Evolutionary conservation across 2,888 invertebrate genomes (phyloP), one percentile per base, ranked within the genome.

Genomic region (Phytoseiulus persimilis): DNA sequence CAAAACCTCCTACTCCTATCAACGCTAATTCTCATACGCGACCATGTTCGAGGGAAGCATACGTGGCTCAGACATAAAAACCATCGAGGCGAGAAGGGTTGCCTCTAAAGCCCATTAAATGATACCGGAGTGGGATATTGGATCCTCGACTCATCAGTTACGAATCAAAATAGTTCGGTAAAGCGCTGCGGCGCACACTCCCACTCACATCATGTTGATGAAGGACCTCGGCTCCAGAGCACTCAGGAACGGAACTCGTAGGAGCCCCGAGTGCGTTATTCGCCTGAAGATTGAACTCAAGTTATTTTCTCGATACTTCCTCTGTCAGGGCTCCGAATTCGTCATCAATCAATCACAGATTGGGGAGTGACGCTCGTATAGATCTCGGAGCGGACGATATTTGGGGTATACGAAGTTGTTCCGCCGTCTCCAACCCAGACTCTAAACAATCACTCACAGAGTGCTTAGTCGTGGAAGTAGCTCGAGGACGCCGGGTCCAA

Each of bases 141-240:
- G 9, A 18, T 65, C 65, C 65, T 2, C 65, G 28, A 11, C 65
- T 18, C 11, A 6, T 23, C 28, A 23, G 28, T 18, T 65, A 14
- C 9, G 65, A 65, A 14, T 65, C 5, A 28, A 65, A 28, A 65
- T 6, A 65, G 28, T 65, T 65, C 18, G 11, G 18, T 23, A 65
- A 65, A 28, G 18, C 65, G 65, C 2, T 3, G 1, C 28, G 65
- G 28, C 5, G 28, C 65, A 14, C 1, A 23, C 65, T 28, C 11
- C 2, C 83, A 32, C 87, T 87, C 31, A 87, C 87, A 87, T 87
- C 39, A 87, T 33, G 32, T 87, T 87, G 32, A 87, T 87, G 87
- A 87, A 87, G 11, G 87, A 32, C 5, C 32, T 32, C 87, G 87
- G 33, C 33, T 45, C 32, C 39, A 87, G 33, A 28, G 87, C 45